phyloP scores from a whole-genome alignment of 1,140 invertebrate species.

The Macrostomum lignano region DNA sequence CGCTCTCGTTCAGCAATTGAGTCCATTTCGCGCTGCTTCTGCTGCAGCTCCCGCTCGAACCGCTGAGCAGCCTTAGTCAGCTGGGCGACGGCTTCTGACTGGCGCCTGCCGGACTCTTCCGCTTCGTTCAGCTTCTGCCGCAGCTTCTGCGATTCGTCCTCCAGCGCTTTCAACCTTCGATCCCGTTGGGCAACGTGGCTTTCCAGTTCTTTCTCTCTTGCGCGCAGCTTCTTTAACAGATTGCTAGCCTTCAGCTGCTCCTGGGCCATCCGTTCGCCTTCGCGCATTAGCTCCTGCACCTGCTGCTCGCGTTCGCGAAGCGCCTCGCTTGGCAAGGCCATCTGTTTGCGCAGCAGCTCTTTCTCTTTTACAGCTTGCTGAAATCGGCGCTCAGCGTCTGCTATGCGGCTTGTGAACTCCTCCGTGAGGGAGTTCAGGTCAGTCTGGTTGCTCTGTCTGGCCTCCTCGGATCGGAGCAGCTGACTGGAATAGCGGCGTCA shows the following conservation, averaged over 20 bases:
- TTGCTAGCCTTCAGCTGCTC: constrained; percentile 65
- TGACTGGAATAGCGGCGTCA: no score
- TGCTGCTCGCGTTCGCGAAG: constrained; percentile 52
- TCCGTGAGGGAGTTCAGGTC: constrained; percentile 34
- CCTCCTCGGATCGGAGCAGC: no score
- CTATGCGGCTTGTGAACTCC: constrained; percentile 57
- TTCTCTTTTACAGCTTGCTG: constrained; percentile 55
- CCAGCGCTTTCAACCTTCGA: constrained; percentile 38
- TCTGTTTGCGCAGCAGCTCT: constrained; percentile 45
- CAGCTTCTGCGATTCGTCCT: constrained; percentile 42
- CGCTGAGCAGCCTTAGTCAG: not conserved
- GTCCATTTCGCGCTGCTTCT: not conserved
- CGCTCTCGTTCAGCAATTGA: no score
- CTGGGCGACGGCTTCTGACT: not conserved
- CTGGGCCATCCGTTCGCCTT: constrained; percentile 76
- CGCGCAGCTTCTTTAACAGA: constrained; percentile 64
- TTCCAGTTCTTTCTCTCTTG: constrained; percentile 60
- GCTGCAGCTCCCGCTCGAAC: not conserved
- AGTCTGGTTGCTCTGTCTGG: no score
- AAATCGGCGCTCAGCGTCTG: constrained; percentile 57
- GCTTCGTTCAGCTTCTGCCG: constrained; percentile 32
- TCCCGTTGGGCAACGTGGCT: not conserved
- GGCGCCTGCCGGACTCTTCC: not conserved
- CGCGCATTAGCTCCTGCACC: constrained; percentile 54
- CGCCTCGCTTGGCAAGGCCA: constrained; percentile 19